Conservation (phyloP, 1,140 invertebrate genomes). For the Drosophila sturtevanti region DNA sequence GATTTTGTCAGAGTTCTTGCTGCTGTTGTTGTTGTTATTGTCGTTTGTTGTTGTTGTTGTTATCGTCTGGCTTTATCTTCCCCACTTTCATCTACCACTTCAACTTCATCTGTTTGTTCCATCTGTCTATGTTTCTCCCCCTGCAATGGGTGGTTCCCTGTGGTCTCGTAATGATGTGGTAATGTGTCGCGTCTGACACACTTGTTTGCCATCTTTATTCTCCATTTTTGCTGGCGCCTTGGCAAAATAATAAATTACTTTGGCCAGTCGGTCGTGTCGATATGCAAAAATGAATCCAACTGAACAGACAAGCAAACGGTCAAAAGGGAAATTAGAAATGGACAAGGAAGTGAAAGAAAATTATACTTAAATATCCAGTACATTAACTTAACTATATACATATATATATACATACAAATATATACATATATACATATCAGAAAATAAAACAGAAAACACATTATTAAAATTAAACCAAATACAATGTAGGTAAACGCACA, state of each 20-base stretch:
- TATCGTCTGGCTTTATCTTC: background rate
- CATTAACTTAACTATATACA: conserved; percentile 11
- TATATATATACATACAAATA: conserved; percentile 24
- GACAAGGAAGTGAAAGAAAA: background rate
- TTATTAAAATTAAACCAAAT: conserved; percentile 44
- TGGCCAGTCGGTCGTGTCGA: conserved; percentile 3
- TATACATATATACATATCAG: conserved; percentile 3
- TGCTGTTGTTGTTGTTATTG: conserved; percentile 2
- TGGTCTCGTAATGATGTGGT: conserved; percentile 69
- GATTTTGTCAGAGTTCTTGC: conserved; percentile 7
- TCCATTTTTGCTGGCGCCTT: background rate
- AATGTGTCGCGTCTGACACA: conserved; percentile 31
- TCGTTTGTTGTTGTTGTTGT: background rate
- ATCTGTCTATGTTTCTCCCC: background rate
- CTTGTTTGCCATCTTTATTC: conserved; percentile 17
- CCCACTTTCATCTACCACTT: background rate
- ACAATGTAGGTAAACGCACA: background rate
- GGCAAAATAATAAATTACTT: conserved; percentile 9
- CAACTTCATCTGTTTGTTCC: background rate
- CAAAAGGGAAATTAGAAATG: background rate
- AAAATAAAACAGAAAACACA: conserved; percentile 30
- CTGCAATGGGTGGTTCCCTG: conserved; percentile 40
- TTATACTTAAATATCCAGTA: background rate
- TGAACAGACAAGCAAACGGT: background rate
- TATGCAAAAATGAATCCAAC: conserved; percentile 4